phyloP scores from a whole-genome alignment of 1,140 invertebrate genomes.

The Metaphire vulgaris region DNA sequence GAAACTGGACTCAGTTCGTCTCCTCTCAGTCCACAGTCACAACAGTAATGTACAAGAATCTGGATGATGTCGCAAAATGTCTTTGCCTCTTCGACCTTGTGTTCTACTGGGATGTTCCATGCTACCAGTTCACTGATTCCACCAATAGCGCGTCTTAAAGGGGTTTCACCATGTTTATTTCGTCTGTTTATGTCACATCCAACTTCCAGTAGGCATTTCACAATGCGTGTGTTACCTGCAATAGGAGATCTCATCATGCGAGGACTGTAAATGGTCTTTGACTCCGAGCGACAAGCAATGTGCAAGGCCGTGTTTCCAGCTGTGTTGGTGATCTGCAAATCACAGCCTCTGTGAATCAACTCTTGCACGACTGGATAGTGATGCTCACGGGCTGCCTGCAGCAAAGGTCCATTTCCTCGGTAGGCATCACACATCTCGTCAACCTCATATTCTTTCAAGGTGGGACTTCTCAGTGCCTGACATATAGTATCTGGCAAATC shows the following conservation, averaged over 20 bases:
- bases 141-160: not conserved
- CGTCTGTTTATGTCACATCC: not conserved
- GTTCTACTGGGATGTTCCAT: constrained; percentile 12
- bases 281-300: not conserved
- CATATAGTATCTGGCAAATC: not conserved
- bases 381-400: constrained; percentile 13
- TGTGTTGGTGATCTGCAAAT: not conserved
- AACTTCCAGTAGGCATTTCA: not conserved
- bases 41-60: not conserved
- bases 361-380: constrained; percentile 4
- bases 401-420: not conserved
- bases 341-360: not conserved
- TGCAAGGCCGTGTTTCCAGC: constrained; percentile 17
- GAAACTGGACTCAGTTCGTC: not conserved
- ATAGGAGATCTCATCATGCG: not conserved
- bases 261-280: not conserved
- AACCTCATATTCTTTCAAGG: not conserved
- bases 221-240: not conserved
- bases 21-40: not conserved
- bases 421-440: constrained; percentile 13
- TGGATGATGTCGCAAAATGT: constrained; percentile 5
- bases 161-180: constrained; percentile 5
- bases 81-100: constrained; percentile 1
- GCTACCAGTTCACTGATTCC: constrained; percentile 5
- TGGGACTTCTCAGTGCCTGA: not conserved